Base-by-base conservation (phyloP, 2,888 invertebrate genomes). In the Amphipoea lucens region DNA sequence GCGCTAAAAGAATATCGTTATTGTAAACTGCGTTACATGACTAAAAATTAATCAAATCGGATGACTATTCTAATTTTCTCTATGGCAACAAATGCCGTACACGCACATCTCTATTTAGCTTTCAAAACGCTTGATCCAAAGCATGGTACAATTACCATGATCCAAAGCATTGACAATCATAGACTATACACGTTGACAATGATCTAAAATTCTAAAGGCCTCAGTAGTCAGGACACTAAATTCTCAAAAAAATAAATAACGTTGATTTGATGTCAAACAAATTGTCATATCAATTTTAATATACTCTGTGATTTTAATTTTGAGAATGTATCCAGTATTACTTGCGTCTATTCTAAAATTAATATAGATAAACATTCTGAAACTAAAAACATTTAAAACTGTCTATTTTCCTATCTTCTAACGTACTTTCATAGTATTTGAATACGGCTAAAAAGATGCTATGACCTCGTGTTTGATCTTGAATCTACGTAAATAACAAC, bases 381-480 rank as follows among this genome's bases (percentile, higher is more conserved):
- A 62, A 74, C 36, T 48, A 6, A 36, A 82, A 78, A 51, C 2
- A 17, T 48, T 68, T 69, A 7, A 71, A 69, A 54, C 54, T 62
- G 4, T 5, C 40, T 67, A 60, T 65, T 70, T n/a, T 48, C 0
- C 3, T 36, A 23, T 65, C 23, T n/a, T 73, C 7, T 4, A 14
- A 2, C 1, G 29, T 54, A n/a, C 6, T 17, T 23, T 29, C 14
- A 2, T 72, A 45, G 20, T 68, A 40, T 60, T 65, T 20, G 60
- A 63, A n/a, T 65, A 60, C 29, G 17, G 42, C 40, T 17, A n/a
- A 57, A 36, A 66, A 40, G 29, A 63, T 65, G 70, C 60, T 51
- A 57, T 88, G 84, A 86, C 84, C 86, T 87, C 81, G 71, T 83
- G 69, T 87, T 83, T 79, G 79, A 74, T 82, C 73, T 79, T 68